A percentile compares a stretch with the other conserved stretches of the same genome.
Evolutionary conservation across 2,797 vertebrate species (phyloP).

Genomic region (Oreochromis grahami): DNA sequence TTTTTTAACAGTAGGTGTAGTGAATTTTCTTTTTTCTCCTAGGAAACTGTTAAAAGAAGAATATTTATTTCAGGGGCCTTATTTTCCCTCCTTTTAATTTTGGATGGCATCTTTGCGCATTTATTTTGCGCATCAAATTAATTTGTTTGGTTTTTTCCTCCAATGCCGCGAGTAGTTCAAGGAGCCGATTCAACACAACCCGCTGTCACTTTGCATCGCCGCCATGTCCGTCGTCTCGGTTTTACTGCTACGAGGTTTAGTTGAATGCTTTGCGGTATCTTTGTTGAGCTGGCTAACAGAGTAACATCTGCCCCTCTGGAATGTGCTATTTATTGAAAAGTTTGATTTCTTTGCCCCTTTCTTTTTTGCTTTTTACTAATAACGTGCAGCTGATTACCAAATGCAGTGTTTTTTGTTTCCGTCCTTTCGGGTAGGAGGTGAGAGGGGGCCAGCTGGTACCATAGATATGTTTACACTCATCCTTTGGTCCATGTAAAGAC

Average conservation of each 20-base stretch:
- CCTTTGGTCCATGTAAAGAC: slow-evolving; percentile 79
- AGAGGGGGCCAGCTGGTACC: slow-evolving; percentile 77
- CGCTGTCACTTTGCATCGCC: background rate
- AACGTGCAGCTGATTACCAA: slow-evolving; percentile 69
- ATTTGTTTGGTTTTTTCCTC: background rate
- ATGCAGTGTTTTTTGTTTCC: slow-evolving; percentile 34
- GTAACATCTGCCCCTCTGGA: slow-evolving; percentile 77
- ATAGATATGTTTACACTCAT: slow-evolving; percentile 87
- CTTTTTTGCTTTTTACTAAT: slow-evolving; percentile 30
- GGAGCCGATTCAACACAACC: slow-evolving; percentile 6
- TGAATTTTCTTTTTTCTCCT: slow-evolving; percentile 49
- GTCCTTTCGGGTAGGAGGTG: slow-evolving; percentile 18
- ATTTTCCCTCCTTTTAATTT: slow-evolving; percentile 56
- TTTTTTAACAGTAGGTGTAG: slow-evolving; percentile 76
- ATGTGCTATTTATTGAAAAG: slow-evolving; percentile 82
- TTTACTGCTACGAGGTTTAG: slow-evolving; percentile 3
- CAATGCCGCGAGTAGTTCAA: background rate
- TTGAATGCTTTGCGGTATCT: slow-evolving; percentile 20
- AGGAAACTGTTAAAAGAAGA: slow-evolving; percentile 39
- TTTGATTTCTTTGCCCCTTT: slow-evolving; percentile 3
- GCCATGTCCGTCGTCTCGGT: background rate
- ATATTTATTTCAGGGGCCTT: slow-evolving; percentile 95
- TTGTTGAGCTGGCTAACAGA: slow-evolving; percentile 63
- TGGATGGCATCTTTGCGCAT: background rate
- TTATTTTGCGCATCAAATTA: background rate